Evolutionary conservation across 2,888 invertebrate species (phyloP).

Genomic region (Charanyca ferruginea): DNA sequence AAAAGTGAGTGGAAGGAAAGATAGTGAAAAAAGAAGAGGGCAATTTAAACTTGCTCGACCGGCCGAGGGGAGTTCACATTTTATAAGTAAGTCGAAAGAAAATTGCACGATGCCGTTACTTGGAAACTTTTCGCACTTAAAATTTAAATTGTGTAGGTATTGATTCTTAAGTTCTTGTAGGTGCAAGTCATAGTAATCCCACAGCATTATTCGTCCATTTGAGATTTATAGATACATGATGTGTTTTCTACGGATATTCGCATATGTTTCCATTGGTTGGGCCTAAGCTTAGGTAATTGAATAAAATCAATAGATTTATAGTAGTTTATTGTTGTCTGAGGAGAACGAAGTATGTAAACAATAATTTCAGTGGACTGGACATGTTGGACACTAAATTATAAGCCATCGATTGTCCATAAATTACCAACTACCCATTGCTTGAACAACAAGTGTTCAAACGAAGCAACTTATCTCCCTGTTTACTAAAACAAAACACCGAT

Average conservation of each 20-base stretch:
- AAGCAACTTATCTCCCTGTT: conserved; percentile 63
- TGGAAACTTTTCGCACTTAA: conserved; percentile 69
- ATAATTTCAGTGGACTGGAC: neutral
- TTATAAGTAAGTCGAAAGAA: conserved; percentile 84
- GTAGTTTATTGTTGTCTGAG: neutral
- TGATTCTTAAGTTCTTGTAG: conserved; percentile 54
- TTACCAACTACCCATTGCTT: conserved; percentile 7
- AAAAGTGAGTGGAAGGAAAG: conserved; percentile 86
- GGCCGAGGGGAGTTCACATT: conserved; percentile 79
- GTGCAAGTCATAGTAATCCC: too few relatives aligned
- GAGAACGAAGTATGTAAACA: neutral
- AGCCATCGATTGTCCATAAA: conserved; percentile 4
- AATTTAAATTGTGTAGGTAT: conserved; percentile 58
- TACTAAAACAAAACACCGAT: conserved; percentile 79
- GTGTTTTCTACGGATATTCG: neutral
- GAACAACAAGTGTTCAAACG: conserved; percentile 38
- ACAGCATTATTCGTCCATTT: too few relatives aligned
- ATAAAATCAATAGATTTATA: neutral
- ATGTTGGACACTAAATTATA: neutral
- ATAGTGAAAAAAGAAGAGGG: conserved; percentile 88
- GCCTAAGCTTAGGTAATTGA: neutral
- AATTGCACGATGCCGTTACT: conserved; percentile 82
- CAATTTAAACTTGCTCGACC: conserved; percentile 87
- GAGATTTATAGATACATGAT: neutral
- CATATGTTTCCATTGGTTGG: neutral